A percentile compares a stretch with the other conserved stretches of the same genome.
Conservation (phyloP, 2,797 vertebrate species). For the Halcyon leucocephala region DNA sequence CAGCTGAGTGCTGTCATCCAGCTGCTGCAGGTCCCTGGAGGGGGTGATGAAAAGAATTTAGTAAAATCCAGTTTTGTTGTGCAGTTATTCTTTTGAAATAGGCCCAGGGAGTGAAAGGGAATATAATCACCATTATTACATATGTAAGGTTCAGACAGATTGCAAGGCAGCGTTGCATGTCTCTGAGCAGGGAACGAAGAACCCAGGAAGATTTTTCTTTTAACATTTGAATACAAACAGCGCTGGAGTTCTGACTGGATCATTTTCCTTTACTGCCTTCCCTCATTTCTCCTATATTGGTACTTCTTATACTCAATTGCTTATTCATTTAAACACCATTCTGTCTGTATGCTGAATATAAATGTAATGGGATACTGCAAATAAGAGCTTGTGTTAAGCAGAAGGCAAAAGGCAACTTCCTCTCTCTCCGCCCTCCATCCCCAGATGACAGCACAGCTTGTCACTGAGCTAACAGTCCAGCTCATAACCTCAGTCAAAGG, state of each 20-base stretch:
- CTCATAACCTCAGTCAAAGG: neutral
- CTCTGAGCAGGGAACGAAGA: neutral
- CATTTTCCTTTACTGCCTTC: neutral
- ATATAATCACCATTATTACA: neutral
- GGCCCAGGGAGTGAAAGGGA: neutral
- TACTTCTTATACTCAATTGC: neutral
- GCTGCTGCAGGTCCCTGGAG: constrained; percentile 94
- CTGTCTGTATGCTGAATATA: neutral
- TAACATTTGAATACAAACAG: neutral
- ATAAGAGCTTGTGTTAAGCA: neutral
- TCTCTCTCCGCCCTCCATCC: neutral
- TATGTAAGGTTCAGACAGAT: neutral
- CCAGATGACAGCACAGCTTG: neutral
- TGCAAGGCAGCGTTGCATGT: neutral
- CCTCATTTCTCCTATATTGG: neutral
- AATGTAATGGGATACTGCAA: neutral
- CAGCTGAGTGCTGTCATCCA: constrained; percentile 96
- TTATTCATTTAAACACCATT: neutral
- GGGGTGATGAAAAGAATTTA: neutral
- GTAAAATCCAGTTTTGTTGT: neutral
- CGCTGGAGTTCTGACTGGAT: neutral
- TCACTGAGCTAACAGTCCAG: neutral
- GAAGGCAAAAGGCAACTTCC: neutral
- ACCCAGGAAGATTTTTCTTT: neutral
- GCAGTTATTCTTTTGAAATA: neutral